phyloP scores from a whole-genome alignment of 2,888 invertebrate genomes.

The Trileptium ribeirensis region DNA sequence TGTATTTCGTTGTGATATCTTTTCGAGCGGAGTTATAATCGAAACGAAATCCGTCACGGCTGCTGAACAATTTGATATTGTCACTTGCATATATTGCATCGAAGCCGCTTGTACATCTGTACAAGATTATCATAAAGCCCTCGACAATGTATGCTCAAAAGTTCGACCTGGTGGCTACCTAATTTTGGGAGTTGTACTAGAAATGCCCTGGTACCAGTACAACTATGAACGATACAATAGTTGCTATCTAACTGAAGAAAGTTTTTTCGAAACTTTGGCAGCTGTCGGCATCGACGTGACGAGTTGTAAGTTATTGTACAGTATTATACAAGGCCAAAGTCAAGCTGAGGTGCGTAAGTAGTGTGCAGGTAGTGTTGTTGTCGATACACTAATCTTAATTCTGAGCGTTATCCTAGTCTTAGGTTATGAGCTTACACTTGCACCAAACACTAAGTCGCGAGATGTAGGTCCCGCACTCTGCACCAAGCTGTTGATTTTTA shows the following conservation, averaged over 20 bases:
- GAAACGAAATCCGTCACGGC: background rate
- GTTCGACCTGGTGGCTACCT: constrained; percentile 20
- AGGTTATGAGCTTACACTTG: no score
- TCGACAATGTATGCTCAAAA: background rate
- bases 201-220: constrained; percentile 4
- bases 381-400: no score
- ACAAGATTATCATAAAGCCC: background rate
- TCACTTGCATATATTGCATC: constrained; percentile 14
- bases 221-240: constrained; percentile 6
- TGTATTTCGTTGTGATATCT: constrained; percentile 14
- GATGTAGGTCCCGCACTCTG: no score
- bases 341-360: no score
- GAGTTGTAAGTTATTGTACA: background rate
- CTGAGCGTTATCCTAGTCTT: no score
- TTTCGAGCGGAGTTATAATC: background rate
- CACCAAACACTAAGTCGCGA: no score
- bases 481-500: no score
- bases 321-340: no score
- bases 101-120: constrained; percentile 17
- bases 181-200: constrained; percentile 17
- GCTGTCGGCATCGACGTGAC: constrained; percentile 1
- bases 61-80: constrained; percentile 11
- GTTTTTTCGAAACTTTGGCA: constrained; percentile 6
- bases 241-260: constrained; percentile 8
- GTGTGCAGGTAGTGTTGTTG: no score